Evolutionary conservation across 2,797 vertebrate species (phyloP), one percentile per base, ranked within the genome.

Genomic region (Salmo trutta): DNA sequence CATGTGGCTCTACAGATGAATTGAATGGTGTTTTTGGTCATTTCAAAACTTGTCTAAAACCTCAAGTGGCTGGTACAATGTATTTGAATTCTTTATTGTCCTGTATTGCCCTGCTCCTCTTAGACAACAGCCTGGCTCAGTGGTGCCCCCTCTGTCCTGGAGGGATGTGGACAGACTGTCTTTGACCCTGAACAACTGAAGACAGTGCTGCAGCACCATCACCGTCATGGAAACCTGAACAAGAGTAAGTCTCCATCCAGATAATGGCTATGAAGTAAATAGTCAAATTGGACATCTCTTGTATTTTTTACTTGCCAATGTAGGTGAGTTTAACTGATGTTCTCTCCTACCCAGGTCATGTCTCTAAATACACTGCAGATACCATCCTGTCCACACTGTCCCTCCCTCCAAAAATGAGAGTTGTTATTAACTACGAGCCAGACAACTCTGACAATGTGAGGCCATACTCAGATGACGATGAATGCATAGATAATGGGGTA

Each of bases 61-160:
- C 54, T n/a, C 54, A 19, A 56, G 19, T n/a, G n/a, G 56, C n/a
- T 62, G 56, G n/a, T 21, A 56, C 54, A 56, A 17, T 10, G 6
- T 6, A 24, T 24, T 64, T 64, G 0, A 64, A 64, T 2, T 24
- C n/a, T 64, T 12, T 64, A 64, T 2, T 1, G 52, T 73, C 17
- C 12, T 19, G 56, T 65, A 10, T 24, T 33, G 33, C 33, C 33
- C 31, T 33, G 78, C 33, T 24, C 41, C 41, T 52, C 47, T 80
- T 72, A 95, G 94, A 93, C 94, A 27, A 92, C 91, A 36, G 36
- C 84, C 73, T 93, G 93, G 93, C 93, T 94, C 71, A 86, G 90
- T 17, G 77, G 83, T 0, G 88, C 93, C 19, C 79, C 90, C 10
- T 62, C 83, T 10, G 77, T 90, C 71, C 81, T 93, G 72, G 91